These are phyloP conservation scores for Taphrorychus bicolor DNA, from an alignment of 2,888 invertebrate genomes.

Conservation along the genomic window DNA sequence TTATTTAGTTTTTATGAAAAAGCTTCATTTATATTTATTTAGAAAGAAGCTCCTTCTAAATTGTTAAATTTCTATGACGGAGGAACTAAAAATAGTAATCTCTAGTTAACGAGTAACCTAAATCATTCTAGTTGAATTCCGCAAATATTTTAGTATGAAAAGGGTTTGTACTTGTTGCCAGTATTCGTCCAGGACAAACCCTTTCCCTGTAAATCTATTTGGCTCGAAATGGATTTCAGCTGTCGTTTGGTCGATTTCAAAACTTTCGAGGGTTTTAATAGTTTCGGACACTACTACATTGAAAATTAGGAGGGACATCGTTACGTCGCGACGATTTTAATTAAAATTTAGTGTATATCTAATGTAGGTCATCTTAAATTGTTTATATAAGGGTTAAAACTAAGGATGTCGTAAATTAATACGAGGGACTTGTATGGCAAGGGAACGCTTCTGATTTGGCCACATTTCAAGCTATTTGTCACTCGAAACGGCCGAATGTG, in stretches of 20 bases:
- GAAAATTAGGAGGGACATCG: constrained; percentile 14
- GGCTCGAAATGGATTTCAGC: constrained; percentile 29
- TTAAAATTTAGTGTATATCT: no score
- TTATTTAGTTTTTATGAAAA: not conserved
- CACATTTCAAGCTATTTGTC: constrained; percentile 25
- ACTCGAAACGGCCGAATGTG: constrained; percentile 17
- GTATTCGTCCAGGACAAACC: constrained; percentile 16
- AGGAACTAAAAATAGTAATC: no score
- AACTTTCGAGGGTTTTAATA: constrained; percentile 29
- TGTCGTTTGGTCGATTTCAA: constrained; percentile 32
- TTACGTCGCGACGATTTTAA: not conserved
- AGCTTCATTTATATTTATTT: no score
- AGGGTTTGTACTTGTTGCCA: constrained; percentile 31
- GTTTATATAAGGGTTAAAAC: not conserved
- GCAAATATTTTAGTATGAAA: constrained; percentile 26
- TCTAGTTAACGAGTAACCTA: no score
- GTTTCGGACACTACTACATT: constrained; percentile 21
- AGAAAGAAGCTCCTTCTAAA: no score
- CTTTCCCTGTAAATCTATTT: constrained; percentile 22
- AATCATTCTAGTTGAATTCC: constrained; percentile 14
- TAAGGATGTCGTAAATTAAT: not conserved
- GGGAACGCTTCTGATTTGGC: constrained; percentile 8
- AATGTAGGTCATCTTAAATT: no score
- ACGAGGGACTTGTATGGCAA: not conserved
- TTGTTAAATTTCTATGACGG: no score